Conservation (phyloP, 1,140 invertebrate genomes). For the Camponotus pennsylvanicus region DNA sequence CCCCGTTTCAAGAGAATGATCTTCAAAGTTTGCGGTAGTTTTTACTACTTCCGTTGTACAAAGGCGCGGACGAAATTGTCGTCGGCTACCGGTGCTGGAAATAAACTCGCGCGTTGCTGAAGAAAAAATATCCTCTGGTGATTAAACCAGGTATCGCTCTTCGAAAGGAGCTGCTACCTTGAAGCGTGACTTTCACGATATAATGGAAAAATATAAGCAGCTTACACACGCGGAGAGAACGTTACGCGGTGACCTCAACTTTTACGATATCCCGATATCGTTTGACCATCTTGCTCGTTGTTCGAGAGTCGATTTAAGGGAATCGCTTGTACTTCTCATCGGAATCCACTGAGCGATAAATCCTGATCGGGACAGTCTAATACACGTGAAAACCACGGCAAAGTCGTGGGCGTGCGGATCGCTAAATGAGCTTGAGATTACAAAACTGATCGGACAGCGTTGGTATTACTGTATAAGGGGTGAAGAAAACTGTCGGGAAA, state of each 20-base stretch:
- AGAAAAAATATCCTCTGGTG: slow-evolving; percentile 9
- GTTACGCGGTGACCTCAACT: neutral
- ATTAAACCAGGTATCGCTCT: slow-evolving; percentile 16
- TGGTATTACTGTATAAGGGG: slow-evolving; percentile 27
- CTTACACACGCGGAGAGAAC: neutral
- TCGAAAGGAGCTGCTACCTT: neutral
- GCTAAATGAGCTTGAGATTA: slow-evolving; percentile 48
- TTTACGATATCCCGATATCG: slow-evolving; percentile 3
- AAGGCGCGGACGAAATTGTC: slow-evolving; percentile 32
- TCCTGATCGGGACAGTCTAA: neutral
- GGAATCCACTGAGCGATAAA: slow-evolving; percentile 34
- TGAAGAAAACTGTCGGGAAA: slow-evolving; percentile 51
- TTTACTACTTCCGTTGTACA: slow-evolving; percentile 5
- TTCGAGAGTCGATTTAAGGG: slow-evolving; percentile 21
- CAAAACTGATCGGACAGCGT: slow-evolving; percentile 30
- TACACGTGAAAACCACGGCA: neutral
- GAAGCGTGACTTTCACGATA: neutral
- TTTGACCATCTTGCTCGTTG: neutral
- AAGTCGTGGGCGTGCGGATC: neutral
- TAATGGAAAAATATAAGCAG: slow-evolving; percentile 26
- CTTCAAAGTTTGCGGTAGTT: slow-evolving; percentile 52
- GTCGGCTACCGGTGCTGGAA: neutral
- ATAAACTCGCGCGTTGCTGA: slow-evolving; percentile 3
- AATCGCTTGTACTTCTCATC: slow-evolving; percentile 15
- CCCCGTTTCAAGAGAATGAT: slow-evolving; percentile 1